Percentiles rank a stretch among this genome's conserved stretches.
These are phyloP conservation scores for Rotaria socialis DNA, from an alignment of 2,888 invertebrate species.

Conservation along the genomic window DNA sequence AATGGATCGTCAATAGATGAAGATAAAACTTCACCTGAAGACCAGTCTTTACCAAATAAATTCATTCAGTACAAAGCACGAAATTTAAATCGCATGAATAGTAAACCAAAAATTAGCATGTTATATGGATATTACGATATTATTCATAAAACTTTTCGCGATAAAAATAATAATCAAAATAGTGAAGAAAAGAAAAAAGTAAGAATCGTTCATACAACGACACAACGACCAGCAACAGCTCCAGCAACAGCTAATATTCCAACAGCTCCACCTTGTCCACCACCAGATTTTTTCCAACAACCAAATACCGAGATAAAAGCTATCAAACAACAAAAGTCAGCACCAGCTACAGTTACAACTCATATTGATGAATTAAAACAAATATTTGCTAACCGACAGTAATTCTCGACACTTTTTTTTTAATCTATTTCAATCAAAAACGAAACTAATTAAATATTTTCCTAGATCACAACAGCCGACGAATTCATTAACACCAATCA, in stretches of 20 bases:
- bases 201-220: too few species aligned
- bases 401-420: background rate
- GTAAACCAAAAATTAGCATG: background rate
- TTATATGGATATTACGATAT: background rate
- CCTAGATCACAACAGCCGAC: background rate
- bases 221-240: background rate
- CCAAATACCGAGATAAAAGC: background rate
- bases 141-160: background rate
- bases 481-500: background rate
- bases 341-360: background rate
- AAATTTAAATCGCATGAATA: background rate
- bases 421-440: background rate
- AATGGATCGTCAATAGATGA: background rate
- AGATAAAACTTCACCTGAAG: background rate
- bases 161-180: background rate
- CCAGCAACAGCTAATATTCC: background rate
- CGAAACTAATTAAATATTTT: background rate
- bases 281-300: conserved; percentile 12
- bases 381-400: background rate
- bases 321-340: background rate
- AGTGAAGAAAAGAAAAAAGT: background rate
- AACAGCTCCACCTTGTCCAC: conserved; percentile 25
- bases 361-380: conserved; percentile 19
- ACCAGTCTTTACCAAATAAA: background rate
- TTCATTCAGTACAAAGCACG: background rate